Evolutionary conservation across 2,888 invertebrate genomes (phyloP), one percentile per base, ranked within the genome.

Genomic region (Aricia artaxerxes): DNA sequence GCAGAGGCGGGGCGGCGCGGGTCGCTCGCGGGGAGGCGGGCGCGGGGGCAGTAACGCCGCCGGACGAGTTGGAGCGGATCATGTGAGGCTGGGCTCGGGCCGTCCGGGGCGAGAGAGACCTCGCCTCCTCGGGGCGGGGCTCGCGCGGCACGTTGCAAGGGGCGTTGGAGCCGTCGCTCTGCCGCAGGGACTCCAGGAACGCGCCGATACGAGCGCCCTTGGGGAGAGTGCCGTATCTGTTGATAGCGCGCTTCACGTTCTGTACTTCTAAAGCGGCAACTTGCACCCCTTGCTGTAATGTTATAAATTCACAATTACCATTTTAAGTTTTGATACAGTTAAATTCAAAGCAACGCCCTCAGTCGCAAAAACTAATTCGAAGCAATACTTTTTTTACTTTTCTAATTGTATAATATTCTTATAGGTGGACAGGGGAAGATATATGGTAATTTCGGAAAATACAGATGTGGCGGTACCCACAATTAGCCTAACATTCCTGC

Each of bases 181-280:
- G 97, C 73, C 98, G 96, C 86, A 99, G 95, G 5, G 99, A 99
- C 91, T 99, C 99, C 79, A 99, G 94, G 91, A 98, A 99, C 6
- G 99, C 99, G 53, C 99, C 99, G 85, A 99, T 99, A 83, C 99
- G 96, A 11, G 98, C 98, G 77, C 98, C 99, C 92, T 99, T 99
- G 0, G 99, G 99, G 86, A 99, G 94, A 11, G 99, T 99, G 31
- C 99, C 99, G 89, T 99, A 99, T 44, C 99, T 96, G 91, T 98
- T 99, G 83, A 98, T 98, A 75, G 98, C 98, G 83, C 98, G 96
- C 87, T 98, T 97, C 78, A 99, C 99, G 93, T 99, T 99, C 93
- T 98, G 98, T 83, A 98, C 98, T 92, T 99, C 99, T 84, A 99
- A 95, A 38, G 99, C 98, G 79, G 98, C 99, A 82, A 99, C 97